Conservation (phyloP, 2,888 invertebrate genomes). For the Panzeria rudis region DNA sequence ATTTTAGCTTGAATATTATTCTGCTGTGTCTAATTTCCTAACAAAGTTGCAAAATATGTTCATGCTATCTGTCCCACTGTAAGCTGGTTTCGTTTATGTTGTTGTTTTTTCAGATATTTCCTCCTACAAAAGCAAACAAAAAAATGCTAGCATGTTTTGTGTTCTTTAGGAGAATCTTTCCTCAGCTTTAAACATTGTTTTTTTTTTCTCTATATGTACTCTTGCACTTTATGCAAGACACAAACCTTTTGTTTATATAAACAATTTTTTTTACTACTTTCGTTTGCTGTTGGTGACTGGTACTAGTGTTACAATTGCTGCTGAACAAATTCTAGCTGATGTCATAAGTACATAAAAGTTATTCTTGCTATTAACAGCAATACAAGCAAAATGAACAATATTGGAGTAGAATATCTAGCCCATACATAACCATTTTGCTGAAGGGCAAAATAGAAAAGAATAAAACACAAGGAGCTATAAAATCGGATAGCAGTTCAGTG, state of each 20-base stretch:
- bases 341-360: slow-evolving; percentile 51
- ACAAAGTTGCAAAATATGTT: no score
- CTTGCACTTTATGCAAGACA: slow-evolving; percentile 30
- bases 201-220: neutral
- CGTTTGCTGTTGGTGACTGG: slow-evolving; percentile 12
- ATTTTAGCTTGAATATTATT: no score
- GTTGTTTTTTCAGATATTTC: no score
- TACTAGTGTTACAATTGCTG: slow-evolving; percentile 5
- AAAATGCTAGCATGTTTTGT: neutral
- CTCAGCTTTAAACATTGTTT: neutral
- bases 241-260: slow-evolving; percentile 23
- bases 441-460: neutral
- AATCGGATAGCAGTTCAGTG: neutral
- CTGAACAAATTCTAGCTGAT: slow-evolving; percentile 34
- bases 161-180: neutral
- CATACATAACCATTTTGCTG: neutral
- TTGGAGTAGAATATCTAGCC: neutral
- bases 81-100: no score
- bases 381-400: slow-evolving; percentile 3
- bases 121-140: neutral
- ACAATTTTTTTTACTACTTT: neutral
- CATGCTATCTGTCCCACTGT: no score
- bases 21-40: no score
- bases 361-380: slow-evolving; percentile 54
- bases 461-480: neutral